Evolutionary conservation across 2,797 vertebrate species (phyloP).

Genomic region (Danio albolineatus): DNA sequence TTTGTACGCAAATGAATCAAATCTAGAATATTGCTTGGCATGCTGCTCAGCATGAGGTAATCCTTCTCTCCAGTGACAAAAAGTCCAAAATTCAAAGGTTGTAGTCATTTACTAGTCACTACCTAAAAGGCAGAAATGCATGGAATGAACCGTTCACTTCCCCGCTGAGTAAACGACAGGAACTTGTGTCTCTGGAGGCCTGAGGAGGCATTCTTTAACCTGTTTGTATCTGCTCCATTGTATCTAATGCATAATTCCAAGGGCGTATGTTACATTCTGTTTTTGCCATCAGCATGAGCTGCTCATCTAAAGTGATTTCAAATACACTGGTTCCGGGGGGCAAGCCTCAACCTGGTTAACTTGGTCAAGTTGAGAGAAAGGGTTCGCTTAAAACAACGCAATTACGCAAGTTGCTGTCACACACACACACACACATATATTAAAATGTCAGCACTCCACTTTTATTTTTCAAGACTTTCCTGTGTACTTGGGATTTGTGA

Average conservation of each 20-base stretch:
- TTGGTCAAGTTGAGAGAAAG: constrained; percentile 20
- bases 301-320: background rate
- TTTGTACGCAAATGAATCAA: constrained; percentile 21
- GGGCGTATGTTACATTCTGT: background rate
- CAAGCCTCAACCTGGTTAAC: constrained; percentile 18
- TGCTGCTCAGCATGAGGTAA: constrained; percentile 15
- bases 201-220: background rate
- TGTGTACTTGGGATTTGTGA: background rate
- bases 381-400: background rate
- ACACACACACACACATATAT: background rate
- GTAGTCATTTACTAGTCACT: constrained; percentile 33
- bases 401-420: constrained; percentile 5
- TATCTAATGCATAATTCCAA: background rate
- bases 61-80: background rate
- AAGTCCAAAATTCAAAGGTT: background rate
- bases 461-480: background rate
- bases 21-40: constrained; percentile 14
- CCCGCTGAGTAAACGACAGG: constrained; percentile 19
- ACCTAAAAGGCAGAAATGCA: constrained; percentile 25
- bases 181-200: background rate
- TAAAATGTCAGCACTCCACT: constrained; percentile 29
- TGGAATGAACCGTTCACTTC: constrained; percentile 18
- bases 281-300: background rate
- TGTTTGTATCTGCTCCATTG: background rate
- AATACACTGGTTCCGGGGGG: background rate